Evolutionary conservation across 1,140 invertebrate genomes (phyloP).

Genomic region (Zaprionus ghesquierei): DNA sequence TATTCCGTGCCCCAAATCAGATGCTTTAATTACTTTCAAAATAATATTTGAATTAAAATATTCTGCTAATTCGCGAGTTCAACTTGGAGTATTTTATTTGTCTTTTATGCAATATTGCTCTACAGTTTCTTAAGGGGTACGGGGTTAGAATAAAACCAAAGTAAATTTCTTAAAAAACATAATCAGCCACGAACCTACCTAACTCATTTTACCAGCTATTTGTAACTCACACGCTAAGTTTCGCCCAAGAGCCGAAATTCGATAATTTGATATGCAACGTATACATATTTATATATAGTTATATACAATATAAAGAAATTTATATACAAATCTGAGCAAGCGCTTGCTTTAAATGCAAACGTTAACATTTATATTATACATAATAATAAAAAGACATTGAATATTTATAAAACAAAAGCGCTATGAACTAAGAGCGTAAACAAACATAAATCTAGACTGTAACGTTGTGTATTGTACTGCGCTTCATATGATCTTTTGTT

Average conservation of each 20-base stretch:
- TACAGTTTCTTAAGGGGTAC: background rate
- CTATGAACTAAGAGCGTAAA: constrained; percentile 22
- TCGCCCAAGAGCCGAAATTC: constrained; percentile 24
- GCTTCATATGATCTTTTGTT: constrained; percentile 50
- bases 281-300: constrained; percentile 67
- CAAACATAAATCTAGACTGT: constrained; percentile 57
- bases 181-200: constrained; percentile 69
- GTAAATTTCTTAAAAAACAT: constrained; percentile 39
- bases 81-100: background rate
- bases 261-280: constrained; percentile 70
- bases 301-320: constrained; percentile 48
- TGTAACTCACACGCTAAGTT: constrained; percentile 26
- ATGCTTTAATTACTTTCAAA: background rate
- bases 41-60: background rate
- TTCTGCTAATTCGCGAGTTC: background rate
- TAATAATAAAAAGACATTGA: constrained; percentile 43
- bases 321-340: constrained; percentile 54
- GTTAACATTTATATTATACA: constrained; percentile 55
- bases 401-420: constrained; percentile 24
- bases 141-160: constrained; percentile 12
- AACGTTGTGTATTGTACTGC: constrained; percentile 66
- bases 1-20: background rate
- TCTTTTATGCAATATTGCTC: background rate
- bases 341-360: constrained; percentile 63
- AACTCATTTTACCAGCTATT: constrained; percentile 67